phyloP scores from a whole-genome alignment of 2,888 invertebrate species.

The Willowsia nigromaculata region DNA sequence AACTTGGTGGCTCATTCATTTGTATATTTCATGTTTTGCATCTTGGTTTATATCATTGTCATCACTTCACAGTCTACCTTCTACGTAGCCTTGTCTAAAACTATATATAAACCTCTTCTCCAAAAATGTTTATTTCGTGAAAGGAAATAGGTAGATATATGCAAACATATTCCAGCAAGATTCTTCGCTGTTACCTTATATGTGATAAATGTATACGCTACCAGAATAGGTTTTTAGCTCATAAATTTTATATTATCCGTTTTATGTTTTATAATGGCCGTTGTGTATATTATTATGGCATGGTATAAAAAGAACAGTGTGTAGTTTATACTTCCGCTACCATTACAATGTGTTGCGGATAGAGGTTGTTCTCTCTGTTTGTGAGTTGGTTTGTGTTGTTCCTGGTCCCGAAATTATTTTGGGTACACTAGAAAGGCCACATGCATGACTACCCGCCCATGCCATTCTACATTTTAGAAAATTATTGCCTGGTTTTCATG shows the following conservation, averaged over 20 bases:
- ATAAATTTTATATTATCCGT: slow-evolving; percentile 41
- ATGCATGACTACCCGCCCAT: slow-evolving; percentile 58
- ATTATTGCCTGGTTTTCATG: slow-evolving; percentile 40
- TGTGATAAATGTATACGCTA: neutral
- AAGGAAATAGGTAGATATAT: no score
- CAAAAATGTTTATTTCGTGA: no score
- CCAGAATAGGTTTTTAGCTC: slow-evolving; percentile 2
- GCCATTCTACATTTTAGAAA: slow-evolving; percentile 52
- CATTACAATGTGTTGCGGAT: neutral
- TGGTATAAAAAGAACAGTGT: neutral
- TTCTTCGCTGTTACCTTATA: no score
- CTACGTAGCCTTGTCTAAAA: no score
- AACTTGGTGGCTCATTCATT: slow-evolving; percentile 53
- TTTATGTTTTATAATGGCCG: neutral
- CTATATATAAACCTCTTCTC: no score
- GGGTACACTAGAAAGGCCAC: slow-evolving; percentile 41
- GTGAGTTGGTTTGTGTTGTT: slow-evolving; percentile 35
- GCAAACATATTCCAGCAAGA: no score
- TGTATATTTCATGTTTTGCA: slow-evolving; percentile 19
- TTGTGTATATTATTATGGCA: neutral
- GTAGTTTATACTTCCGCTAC: slow-evolving; percentile 54
- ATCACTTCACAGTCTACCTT: no score
- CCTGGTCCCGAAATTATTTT: slow-evolving; percentile 38
- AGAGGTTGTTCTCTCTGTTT: neutral
- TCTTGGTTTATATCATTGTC: neutral